Conservation (phyloP, 2,888 invertebrate species). For the Xestia xanthographa region DNA sequence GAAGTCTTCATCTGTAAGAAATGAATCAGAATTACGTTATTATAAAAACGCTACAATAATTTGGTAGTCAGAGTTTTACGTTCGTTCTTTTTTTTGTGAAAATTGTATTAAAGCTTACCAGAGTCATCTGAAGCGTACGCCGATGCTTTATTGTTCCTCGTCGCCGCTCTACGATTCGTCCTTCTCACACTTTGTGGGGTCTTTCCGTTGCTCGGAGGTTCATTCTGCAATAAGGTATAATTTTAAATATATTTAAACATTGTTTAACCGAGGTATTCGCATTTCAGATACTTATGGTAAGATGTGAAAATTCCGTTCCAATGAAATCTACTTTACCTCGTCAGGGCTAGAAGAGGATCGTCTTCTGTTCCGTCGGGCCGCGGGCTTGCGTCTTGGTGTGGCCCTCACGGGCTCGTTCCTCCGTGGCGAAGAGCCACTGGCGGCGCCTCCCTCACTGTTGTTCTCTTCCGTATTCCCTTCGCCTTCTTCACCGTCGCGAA, state of each 20-base stretch:
- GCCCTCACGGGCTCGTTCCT: conserved; percentile 64
- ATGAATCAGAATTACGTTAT: not conserved
- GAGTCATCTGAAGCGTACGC: conserved; percentile 83
- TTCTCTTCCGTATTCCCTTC: conserved; percentile 61
- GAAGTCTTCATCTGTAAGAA: conserved; percentile 83
- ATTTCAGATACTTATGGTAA: not conserved
- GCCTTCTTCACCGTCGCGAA: conserved; percentile 80
- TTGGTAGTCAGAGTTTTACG: not conserved
- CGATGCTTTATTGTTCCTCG: conserved; percentile 73
- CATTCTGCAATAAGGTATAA: conserved; percentile 75
- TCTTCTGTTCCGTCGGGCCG: conserved; percentile 73
- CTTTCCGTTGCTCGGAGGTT: conserved; percentile 77
- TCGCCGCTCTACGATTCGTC: conserved; percentile 78
- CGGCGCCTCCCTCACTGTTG: conserved; percentile 57
- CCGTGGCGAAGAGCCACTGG: conserved; percentile 50
- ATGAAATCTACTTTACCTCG: conserved; percentile 73
- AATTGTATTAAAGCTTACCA: conserved; percentile 72
- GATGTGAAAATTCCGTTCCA: not conserved
- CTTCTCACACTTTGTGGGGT: conserved; percentile 83
- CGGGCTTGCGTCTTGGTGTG: conserved; percentile 77
- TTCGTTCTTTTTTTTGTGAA: not conserved
- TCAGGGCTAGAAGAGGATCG: conserved; percentile 82
- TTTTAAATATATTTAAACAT: not conserved
- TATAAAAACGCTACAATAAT: not conserved
- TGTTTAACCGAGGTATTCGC: too few species aligned